Conservation (phyloP, 2,888 invertebrate genomes). For the Mystacides longicornis region DNA sequence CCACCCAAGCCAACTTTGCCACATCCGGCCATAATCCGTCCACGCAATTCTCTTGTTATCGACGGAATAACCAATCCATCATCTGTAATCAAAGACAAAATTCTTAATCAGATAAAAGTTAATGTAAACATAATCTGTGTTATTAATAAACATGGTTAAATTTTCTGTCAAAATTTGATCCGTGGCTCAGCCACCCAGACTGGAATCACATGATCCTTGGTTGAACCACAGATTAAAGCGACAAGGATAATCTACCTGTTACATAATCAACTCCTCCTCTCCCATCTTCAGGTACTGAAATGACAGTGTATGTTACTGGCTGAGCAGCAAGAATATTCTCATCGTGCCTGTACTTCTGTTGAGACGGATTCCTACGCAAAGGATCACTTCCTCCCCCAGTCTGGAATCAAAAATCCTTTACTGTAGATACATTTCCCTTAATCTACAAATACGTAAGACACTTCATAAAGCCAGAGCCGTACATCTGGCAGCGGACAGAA, state of each 20-base stretch:
- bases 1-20: slow-evolving; percentile 62
- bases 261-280: slow-evolving; percentile 58
- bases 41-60: slow-evolving; percentile 58
- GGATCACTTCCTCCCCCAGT: slow-evolving; percentile 30
- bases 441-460: too few relatives aligned
- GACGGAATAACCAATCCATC: slow-evolving; percentile 75
- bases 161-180: too few relatives aligned
- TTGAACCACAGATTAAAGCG: too few relatives aligned
- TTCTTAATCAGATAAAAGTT: too few relatives aligned
- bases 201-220: too few relatives aligned
- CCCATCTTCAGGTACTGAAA: slow-evolving; percentile 58
- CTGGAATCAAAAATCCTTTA: background rate
- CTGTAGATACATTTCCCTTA: background rate
- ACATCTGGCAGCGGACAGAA: too few relatives aligned
- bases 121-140: too few relatives aligned
- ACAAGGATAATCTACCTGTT: too few relatives aligned
- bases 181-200: background rate
- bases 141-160: too few relatives aligned
- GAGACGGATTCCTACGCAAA: slow-evolving; percentile 29
- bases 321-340: slow-evolving; percentile 71
- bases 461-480: too few relatives aligned
- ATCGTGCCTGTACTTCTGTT: slow-evolving; percentile 67
- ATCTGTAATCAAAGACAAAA: slow-evolving; percentile 48
- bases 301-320: slow-evolving; percentile 59
- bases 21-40: slow-evolving; percentile 61